Base-by-base conservation (phyloP, 1,140 invertebrate genomes). In the Drosophila kanapiae region DNA sequence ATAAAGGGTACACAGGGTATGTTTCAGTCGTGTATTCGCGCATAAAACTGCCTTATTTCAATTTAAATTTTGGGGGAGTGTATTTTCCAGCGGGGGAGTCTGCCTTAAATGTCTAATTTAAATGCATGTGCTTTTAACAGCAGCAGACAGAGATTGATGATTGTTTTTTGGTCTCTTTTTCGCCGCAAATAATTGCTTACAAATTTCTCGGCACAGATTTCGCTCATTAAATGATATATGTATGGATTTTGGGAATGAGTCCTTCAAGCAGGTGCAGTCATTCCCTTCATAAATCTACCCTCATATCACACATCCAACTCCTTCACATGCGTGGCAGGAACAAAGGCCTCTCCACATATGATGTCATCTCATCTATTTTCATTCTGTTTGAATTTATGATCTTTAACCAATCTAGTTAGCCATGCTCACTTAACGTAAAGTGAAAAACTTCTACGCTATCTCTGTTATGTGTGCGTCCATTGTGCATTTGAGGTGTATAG, bases 71-170 rank as follows among this genome's bases (percentile, higher is more conserved):
- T 51, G 47, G 37, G 67, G 62, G 38, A 35, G 40, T 54, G 33
- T 31, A 47, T 51, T 33, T 14, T 80, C 27, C 35, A 31, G 59
- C 29, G 58, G 48, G 45, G 60, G 59, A 63, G 48, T 18, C 63
- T 77, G 72, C 60, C 79, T 92, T 92, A 91, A 92, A 92, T 92
- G 91, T 91, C 86, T 92, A 92, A 92, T 92, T 92, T 92, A 92
- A 92, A 92, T 92, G 91, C 91, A 92, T 92, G 87, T 85, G 81
- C 81, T 92, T 83, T 91, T 91, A 85, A 91, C 82, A 86, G 82
- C 78, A 70, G 75, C 57, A 76, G 90, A 92, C 91, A 92, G 82
- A 92, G 90, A 92, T 92, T 92, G 90, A 91, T 92, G 91, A 91
- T 88, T 68, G 67, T 54, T 78, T 79, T 75, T 54, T 64, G 69